These are phyloP conservation scores for Hippopotamyrus pictus DNA, from an alignment of 2,797 vertebrate species.

Conservation along the genomic window DNA sequence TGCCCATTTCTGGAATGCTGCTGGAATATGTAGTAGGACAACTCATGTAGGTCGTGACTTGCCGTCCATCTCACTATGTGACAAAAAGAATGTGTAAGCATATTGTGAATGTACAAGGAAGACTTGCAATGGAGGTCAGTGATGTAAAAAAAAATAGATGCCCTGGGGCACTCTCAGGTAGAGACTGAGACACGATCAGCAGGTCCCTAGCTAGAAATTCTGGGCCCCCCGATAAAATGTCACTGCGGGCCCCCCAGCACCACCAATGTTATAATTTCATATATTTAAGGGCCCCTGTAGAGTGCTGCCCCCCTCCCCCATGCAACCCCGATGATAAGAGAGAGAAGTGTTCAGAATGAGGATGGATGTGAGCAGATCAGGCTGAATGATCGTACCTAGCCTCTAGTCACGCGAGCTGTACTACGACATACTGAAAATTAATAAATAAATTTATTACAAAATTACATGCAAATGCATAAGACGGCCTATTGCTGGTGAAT, in stretches of 20 bases:
- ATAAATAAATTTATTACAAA: background rate
- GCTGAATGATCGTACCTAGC: background rate
- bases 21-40: background rate
- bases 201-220: background rate
- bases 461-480: background rate
- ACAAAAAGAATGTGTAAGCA: background rate
- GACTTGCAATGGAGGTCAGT: background rate
- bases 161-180: background rate
- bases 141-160: background rate
- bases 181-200: background rate
- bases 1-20: background rate
- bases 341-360: background rate
- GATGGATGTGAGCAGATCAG: background rate
- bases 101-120: background rate
- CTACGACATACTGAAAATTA: background rate
- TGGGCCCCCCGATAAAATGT: background rate
- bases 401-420: background rate
- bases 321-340: background rate
- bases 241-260: background rate
- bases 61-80: background rate
- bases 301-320: background rate
- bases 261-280: background rate
- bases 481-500: background rate
- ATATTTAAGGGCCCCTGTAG: background rate
- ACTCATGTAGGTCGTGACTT: background rate